Evolutionary conservation across 2,797 vertebrate species (phyloP), one percentile per base, ranked within the genome.

Genomic region (Anas bahamensis): DNA sequence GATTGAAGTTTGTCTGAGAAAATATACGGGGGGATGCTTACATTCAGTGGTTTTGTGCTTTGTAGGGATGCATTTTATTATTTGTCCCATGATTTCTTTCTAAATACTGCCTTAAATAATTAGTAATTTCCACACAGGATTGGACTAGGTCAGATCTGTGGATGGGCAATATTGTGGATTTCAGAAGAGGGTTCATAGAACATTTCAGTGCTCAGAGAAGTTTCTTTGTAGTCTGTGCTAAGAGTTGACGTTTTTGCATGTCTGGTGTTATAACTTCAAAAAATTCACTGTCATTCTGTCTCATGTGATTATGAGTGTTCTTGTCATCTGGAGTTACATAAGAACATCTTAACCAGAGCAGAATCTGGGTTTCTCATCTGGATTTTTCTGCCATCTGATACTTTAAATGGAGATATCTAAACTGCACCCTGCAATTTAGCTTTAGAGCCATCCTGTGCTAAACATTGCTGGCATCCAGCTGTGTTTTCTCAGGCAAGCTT

Each of bases 391-490:
- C 78, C 37, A 56, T 85, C 70, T 83, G 63, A 94, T 88, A 12
- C 63, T 91, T 94, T 31, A 1, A 56, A 26, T 66, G 60, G 65
- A 89, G 81, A 73, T 3, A 2, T 80, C 77, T 80, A 83, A 88
- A 79, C 77, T 50, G 80, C 6, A 7, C 57, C 63, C 53, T 22
- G 4, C 9, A 4, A 39, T 39, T 91, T 86, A 94, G 69, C 31
- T 92, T 81, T 89, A 89, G 84, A 89, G 42, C 28, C 10, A 18
- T 90, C 59, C 31, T 66, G n/a, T 80, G 69, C 79, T 96, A 85
- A 95, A 75, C 44, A 29, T 48, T 87, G 53, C 61, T 96, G 82
- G 63, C 82, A 93, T 92, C 92, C 92, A 90, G 89, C 93, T 95
- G 79, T 93, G 86, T 93, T 93, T 94, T 85, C 88, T 83, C 81